Conservation (phyloP, 1,140 invertebrate species). For the Leguminivora glycinivorella region DNA sequence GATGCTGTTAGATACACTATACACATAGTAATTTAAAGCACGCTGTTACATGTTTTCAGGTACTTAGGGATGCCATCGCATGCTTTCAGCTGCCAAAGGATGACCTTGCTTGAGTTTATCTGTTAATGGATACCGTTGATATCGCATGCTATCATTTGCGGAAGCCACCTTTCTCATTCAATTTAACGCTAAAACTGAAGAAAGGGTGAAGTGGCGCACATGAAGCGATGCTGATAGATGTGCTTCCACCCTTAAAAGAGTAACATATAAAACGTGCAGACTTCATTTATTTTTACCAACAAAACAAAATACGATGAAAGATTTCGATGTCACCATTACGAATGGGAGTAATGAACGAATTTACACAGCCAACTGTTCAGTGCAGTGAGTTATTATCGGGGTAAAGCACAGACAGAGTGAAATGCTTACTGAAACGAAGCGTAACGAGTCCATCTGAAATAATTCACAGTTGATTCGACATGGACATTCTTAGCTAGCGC, state of each 20-base stretch:
- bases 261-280: background rate
- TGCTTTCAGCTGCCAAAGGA: no score
- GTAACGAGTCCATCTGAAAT: slow-evolving; percentile 61
- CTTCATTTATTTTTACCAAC: background rate
- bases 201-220: no score
- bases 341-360: slow-evolving; percentile 54
- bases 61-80: no score
- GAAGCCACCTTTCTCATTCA: no score
- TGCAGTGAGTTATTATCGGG: slow-evolving; percentile 57
- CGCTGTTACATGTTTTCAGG: no score
- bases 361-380: slow-evolving; percentile 49
- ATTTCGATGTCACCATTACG: slow-evolving; percentile 35
- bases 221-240: background rate
- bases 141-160: no score
- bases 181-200: no score
- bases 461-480: slow-evolving; percentile 67
- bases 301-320: slow-evolving; percentile 25
- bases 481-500: slow-evolving; percentile 46
- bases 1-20: no score
- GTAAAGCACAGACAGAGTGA: slow-evolving; percentile 47
- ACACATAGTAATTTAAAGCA: no score
- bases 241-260: background rate
- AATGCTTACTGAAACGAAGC: slow-evolving; percentile 57
- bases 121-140: no score
- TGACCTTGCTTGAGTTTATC: no score